Evolutionary conservation across 2,797 vertebrate species (phyloP).

Genomic region (Toxotes lorentzi): DNA sequence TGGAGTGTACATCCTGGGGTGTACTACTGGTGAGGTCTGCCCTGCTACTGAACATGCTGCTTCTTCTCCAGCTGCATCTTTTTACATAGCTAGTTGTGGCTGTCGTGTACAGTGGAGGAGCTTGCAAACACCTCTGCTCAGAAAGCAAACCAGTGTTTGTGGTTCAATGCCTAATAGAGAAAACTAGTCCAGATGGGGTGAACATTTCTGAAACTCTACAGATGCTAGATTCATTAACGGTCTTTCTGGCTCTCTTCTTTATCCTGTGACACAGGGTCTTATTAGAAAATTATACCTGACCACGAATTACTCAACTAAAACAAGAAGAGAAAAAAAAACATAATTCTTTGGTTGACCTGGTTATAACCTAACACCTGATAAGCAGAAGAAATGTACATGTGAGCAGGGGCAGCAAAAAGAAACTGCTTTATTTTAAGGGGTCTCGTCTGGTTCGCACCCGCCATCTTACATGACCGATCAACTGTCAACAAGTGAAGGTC

Average conservation of each 20-base stretch:
- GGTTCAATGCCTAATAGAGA: not conserved
- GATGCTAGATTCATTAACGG: not conserved
- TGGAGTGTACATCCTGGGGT: too few relatives aligned
- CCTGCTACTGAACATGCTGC: not conserved
- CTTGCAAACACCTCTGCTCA: not conserved
- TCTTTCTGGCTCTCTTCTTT: not conserved
- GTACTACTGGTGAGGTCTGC: not conserved
- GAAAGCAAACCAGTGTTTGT: not conserved
- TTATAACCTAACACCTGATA: not conserved
- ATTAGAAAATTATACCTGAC: not conserved
- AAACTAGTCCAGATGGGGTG: too few relatives aligned
- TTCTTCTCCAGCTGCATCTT: not conserved
- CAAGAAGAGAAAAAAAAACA: not conserved
- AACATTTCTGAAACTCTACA: too few relatives aligned
- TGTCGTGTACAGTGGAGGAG: not conserved
- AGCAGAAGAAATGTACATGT: too few relatives aligned
- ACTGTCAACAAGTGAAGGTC: not conserved
- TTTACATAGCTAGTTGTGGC: too few relatives aligned
- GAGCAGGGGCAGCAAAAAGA: not conserved
- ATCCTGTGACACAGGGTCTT: not conserved
- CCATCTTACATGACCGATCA: not conserved
- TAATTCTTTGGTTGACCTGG: not conserved
- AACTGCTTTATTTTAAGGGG: not conserved
- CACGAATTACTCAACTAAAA: not conserved
- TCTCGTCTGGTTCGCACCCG: too few relatives aligned